Evolutionary conservation across 30 jellyfish, hydroid and myxozoan species (phyloP).

Genomic region (Aurelia sp.): DNA sequence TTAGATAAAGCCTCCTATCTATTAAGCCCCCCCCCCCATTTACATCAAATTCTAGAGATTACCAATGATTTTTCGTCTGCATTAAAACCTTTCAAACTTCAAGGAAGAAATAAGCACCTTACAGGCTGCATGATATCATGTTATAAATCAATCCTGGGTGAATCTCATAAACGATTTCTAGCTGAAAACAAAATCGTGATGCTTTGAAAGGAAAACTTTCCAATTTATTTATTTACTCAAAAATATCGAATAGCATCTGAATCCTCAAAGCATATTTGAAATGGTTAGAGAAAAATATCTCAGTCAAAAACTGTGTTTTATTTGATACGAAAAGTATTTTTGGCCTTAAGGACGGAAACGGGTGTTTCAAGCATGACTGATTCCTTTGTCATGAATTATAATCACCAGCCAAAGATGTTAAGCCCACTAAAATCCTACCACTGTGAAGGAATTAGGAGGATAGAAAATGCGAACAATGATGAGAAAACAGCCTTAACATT

Average conservation of each 20-base stretch:
- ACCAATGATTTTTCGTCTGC: too few relatives aligned
- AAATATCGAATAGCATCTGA: neutral
- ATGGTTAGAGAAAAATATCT: constrained; percentile 9
- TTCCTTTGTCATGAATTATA: neutral
- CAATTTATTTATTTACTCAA: neutral
- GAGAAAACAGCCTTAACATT: too few relatives aligned
- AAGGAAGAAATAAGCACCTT: too few relatives aligned
- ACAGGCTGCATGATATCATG: too few relatives aligned
- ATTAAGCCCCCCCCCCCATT: too few relatives aligned
- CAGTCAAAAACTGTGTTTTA: constrained; percentile 41
- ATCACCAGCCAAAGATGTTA: neutral
- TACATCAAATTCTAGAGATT: too few relatives aligned
- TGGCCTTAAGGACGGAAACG: constrained; percentile 42
- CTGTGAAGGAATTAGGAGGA: constrained; percentile 14
- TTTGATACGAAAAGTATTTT: neutral
- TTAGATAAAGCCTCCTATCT: too few relatives aligned
- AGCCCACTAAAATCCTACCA: neutral
- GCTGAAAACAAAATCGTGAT: too few relatives aligned
- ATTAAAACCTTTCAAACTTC: too few relatives aligned
- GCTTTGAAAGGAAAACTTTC: neutral
- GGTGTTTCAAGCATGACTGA: constrained; percentile 1
- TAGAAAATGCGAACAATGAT: neutral
- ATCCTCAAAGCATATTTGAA: constrained; percentile 15
- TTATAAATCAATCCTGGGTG: too few relatives aligned
- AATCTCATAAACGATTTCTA: too few relatives aligned